Evolutionary conservation across 2,797 vertebrate genomes (phyloP), one percentile per base, ranked within the genome.

Genomic region (Rhabdomys pumilio): DNA sequence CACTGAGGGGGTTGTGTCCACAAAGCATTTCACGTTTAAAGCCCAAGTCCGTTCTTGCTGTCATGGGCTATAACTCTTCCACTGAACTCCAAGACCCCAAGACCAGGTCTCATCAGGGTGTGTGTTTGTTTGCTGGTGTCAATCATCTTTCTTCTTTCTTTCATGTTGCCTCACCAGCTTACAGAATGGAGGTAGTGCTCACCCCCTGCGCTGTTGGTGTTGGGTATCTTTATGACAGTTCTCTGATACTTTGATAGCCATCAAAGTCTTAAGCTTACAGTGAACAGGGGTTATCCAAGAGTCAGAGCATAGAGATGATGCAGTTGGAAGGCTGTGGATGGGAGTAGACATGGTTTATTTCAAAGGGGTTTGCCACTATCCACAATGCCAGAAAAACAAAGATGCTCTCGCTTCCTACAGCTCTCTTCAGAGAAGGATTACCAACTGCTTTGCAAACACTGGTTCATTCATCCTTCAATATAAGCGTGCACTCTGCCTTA

Each of bases 21-120:
- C 96, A 97, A 96, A 98, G 97, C 61, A 38, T 95, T 98, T 98
- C 69, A 80, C 93, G 97, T 98, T 98, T 96, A 98, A 98, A 98
- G 95, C 92, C 97, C 83, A 69, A 53, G 57, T 97, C 97, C 96
- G 95, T 97, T 98, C 97, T 98, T 98, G 96, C 94, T 88, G 31
- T 97, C 98, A 97, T 53, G 96, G 97, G 94, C 96, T 97, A 81
- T 97, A 97, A 95, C 96, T 93, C 97, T 96, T 93, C 95, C 88
- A 79, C 88, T 97, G 97, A 98, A 97, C 93, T 97, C 67, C 69
- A 72, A 72, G 69, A 72, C 69, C 26, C 24, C 97, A 98, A 93
- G 95, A 96, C 97, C 88, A 57, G 97, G 97, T 98, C 97, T 98
- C 96, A 96, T 98, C 97, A 44, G 96, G 96, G 96, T 1, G 1